phyloP scores from a whole-genome alignment of 2,888 invertebrate species.

The Aethes cnicana region DNA sequence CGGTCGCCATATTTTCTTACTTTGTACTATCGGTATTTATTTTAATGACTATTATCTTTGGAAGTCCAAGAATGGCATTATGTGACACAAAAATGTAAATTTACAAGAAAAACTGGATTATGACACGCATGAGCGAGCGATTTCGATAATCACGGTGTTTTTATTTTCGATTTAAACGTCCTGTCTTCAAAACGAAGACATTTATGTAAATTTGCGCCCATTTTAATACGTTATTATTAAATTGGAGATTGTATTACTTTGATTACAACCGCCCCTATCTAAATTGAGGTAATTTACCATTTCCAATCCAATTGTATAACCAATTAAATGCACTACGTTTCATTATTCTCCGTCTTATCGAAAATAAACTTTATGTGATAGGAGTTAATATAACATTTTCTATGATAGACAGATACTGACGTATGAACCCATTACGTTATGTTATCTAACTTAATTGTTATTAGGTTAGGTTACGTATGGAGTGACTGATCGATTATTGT shows the following conservation, averaged over 20 bases:
- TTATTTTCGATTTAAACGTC: too few species aligned
- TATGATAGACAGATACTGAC: not conserved
- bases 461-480: constrained; percentile 25
- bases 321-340: constrained; percentile 12
- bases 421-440: constrained; percentile 9
- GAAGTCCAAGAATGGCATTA: too few species aligned
- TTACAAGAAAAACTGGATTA: too few species aligned
- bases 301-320: constrained; percentile 25
- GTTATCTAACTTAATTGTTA: constrained; percentile 30
- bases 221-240: too few species aligned
- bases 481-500: constrained; percentile 24
- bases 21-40: too few species aligned
- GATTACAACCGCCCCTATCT: constrained; percentile 13
- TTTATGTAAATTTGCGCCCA: not conserved
- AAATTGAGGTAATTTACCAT: constrained; percentile 11
- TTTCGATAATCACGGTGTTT: too few species aligned
- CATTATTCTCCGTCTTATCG: not conserved
- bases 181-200: too few species aligned
- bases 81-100: too few species aligned
- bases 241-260: too few species aligned
- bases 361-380: constrained; percentile 8
- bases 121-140: too few species aligned
- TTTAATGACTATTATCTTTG: too few species aligned
- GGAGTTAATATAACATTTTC: not conserved
- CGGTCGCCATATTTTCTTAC: too few species aligned